Evolutionary conservation across 2,113 vertebrate genomes (phyloP).

Genomic region (Gnathonemus echidnorhynchus): DNA sequence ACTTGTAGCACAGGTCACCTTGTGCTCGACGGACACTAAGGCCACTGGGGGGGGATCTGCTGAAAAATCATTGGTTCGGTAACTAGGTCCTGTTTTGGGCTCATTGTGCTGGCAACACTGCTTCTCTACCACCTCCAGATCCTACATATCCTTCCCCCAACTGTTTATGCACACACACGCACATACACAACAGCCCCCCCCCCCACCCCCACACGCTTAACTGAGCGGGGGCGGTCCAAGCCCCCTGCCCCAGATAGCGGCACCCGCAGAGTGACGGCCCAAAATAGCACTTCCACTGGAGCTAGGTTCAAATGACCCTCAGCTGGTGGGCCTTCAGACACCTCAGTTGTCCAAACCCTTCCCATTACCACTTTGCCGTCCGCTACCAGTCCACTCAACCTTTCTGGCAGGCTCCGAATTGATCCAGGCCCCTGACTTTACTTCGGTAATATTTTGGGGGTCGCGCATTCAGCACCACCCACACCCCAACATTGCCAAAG

Average conservation of each 20-base stretch:
- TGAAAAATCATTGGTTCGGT: background rate
- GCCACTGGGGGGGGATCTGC: background rate
- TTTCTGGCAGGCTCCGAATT: background rate
- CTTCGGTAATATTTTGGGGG: background rate
- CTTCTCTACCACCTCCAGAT: background rate
- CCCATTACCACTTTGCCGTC: background rate
- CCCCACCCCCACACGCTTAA: background rate
- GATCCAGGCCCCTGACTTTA: background rate
- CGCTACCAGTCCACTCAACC: background rate
- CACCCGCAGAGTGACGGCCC: background rate
- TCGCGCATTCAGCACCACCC: background rate
- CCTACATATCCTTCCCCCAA: background rate
- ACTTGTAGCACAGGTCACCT: background rate
- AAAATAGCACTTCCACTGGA: background rate
- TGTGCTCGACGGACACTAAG: background rate
- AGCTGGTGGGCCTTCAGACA: background rate
- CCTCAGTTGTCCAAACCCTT: background rate
- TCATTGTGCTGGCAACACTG: background rate
- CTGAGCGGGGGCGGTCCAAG: background rate
- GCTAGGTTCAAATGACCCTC: background rate
- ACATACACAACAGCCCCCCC: background rate
- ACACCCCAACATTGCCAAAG: background rate
- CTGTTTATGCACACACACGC: background rate
- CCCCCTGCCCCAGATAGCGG: background rate
- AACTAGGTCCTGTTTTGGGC: background rate